These are phyloP conservation scores for Acridotheres tristis DNA, from an alignment of 2,797 vertebrate genomes.

Conservation along the genomic window DNA sequence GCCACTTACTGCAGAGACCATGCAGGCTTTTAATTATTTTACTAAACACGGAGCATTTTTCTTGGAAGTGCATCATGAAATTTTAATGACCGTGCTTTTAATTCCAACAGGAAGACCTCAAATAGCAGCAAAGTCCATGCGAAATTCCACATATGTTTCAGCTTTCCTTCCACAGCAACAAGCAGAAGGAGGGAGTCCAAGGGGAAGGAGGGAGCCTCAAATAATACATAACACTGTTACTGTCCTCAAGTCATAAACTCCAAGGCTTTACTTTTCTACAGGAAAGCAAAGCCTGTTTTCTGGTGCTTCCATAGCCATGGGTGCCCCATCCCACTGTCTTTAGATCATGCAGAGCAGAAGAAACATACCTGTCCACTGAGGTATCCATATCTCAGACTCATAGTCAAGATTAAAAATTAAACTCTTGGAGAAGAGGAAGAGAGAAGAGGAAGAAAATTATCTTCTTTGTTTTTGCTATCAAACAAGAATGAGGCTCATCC, in stretches of 20 bases:
- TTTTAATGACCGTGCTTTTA: constrained; percentile 19
- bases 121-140: not conserved
- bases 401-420: not conserved
- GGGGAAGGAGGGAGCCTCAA: not conserved
- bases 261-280: not conserved
- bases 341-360: not conserved
- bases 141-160: not conserved
- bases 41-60: constrained; percentile 1
- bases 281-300: not conserved
- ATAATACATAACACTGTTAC: accelerated
- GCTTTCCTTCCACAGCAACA: not conserved
- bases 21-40: constrained; percentile 51
- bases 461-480: not conserved
- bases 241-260: not conserved
- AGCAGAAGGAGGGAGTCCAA: not conserved
- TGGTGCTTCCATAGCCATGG: constrained; percentile 31
- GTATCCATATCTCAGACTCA: not conserved
- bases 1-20: not conserved
- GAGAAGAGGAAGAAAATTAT: not conserved
- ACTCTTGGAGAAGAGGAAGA: not conserved
- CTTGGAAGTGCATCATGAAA: constrained; percentile 33
- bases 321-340: not conserved
- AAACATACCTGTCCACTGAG: not conserved
- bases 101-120: constrained; percentile 5
- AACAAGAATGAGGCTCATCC: not conserved